Conservation (phyloP, 2,113 vertebrate genomes). For the Chionodraco myersi region DNA sequence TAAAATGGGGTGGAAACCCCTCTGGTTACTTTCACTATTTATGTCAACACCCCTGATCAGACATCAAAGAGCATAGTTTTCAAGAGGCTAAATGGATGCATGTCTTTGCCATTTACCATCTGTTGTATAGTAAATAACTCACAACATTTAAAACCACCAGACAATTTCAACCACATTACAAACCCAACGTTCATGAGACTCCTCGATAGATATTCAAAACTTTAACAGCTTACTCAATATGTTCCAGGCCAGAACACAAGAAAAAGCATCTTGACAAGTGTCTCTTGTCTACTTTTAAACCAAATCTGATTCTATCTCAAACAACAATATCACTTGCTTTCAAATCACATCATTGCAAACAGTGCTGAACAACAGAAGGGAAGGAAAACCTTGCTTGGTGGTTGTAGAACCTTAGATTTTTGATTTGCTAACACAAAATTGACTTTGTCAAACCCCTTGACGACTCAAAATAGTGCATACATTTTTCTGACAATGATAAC, state of each 20-base stretch:
- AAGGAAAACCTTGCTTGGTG: not conserved
- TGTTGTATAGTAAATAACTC: constrained; percentile 50
- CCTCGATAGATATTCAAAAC: constrained; percentile 9
- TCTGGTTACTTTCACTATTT: constrained; percentile 37
- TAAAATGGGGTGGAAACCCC: constrained; percentile 34
- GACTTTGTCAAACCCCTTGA: constrained; percentile 18
- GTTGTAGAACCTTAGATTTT: not conserved
- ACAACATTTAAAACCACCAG: not conserved
- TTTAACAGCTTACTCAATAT: constrained; percentile 23
- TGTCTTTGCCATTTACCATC: constrained; percentile 47
- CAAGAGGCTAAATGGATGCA: constrained; percentile 23
- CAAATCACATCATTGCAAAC: constrained; percentile 28
- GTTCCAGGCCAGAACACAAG: constrained; percentile 21
- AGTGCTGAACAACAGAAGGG: not conserved
- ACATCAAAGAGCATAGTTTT: constrained; percentile 44
- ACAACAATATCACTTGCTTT: constrained; percentile 19
- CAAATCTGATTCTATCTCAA: constrained; percentile 16
- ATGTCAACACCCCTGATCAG: constrained; percentile 34
- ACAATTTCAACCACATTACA: constrained; percentile 24
- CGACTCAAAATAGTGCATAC: constrained; percentile 24
- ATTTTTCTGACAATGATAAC: constrained; percentile 25
- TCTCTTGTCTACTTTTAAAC: constrained; percentile 30
- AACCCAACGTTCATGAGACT: constrained; percentile 24
- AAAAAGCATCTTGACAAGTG: constrained; percentile 17
- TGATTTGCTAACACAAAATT: constrained; percentile 12